These are phyloP conservation scores for Ochropleura plecta DNA, from an alignment of 2,888 invertebrate genomes.

Conservation along the genomic window DNA sequence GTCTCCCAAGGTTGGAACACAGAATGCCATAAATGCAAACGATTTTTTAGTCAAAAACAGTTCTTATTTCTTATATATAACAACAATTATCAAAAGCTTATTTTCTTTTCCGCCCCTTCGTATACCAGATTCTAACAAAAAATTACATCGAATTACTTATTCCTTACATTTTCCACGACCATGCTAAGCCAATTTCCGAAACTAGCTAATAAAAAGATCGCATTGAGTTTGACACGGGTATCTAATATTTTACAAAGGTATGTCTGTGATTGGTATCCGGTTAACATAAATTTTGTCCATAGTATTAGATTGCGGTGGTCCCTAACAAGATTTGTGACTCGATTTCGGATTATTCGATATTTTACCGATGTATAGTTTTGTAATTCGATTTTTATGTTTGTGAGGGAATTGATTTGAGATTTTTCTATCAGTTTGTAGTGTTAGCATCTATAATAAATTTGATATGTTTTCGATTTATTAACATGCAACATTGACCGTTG, in stretches of 20 bases:
- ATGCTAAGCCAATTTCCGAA: conserved; percentile 65
- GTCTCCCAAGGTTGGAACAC: neutral
- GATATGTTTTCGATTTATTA: too few relatives aligned
- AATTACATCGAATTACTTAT: conserved; percentile 51
- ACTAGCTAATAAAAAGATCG: conserved; percentile 68
- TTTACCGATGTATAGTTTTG: conserved; percentile 60
- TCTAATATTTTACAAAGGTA: conserved; percentile 71
- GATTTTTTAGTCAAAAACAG: neutral
- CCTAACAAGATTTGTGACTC: conserved; percentile 70
- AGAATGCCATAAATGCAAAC: neutral
- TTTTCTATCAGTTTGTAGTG: neutral
- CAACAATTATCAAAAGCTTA: neutral
- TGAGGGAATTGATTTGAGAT: conserved; percentile 23
- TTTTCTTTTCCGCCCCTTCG: neutral
- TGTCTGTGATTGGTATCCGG: conserved; percentile 72
- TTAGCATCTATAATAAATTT: too few relatives aligned
- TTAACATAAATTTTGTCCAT: conserved; percentile 71
- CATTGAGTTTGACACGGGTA: conserved; percentile 67
- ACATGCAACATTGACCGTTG: too few relatives aligned
- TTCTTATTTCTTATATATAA: too few relatives aligned
- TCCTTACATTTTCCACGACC: conserved; percentile 27
- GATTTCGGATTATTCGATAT: conserved; percentile 64
- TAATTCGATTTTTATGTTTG: conserved; percentile 59
- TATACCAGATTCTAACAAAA: conserved; percentile 3
- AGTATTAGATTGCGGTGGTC: conserved; percentile 67